Evolutionary conservation across 2,113 vertebrate genomes (phyloP).

Genomic region (Electrona antarctica): DNA sequence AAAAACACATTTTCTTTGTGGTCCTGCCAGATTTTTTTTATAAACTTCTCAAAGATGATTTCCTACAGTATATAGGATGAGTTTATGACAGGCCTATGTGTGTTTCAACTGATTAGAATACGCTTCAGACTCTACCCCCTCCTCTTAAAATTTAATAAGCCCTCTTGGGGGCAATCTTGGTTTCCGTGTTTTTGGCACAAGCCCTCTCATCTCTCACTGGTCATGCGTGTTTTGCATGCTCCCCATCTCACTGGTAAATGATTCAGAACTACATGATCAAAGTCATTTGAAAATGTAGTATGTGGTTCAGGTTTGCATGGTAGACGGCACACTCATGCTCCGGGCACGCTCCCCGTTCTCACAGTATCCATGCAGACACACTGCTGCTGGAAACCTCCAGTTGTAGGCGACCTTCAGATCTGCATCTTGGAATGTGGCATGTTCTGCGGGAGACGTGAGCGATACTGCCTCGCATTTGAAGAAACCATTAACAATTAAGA

Average conservation of each 20-base stretch:
- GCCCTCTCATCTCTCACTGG: slow-evolving; percentile 38
- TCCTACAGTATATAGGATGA: not conserved
- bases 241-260: slow-evolving; percentile 60
- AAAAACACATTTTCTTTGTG: not conserved
- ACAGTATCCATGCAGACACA: slow-evolving; percentile 33
- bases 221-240: slow-evolving; percentile 52
- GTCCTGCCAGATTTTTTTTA: not conserved
- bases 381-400: slow-evolving; percentile 40
- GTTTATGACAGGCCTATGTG: slow-evolving; percentile 1
- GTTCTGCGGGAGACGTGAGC: slow-evolving; percentile 23
- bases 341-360: slow-evolving; percentile 40
- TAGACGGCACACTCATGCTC: slow-evolving; percentile 28
- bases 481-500: slow-evolving; percentile 77
- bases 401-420: slow-evolving; percentile 57
- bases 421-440: slow-evolving; percentile 57
- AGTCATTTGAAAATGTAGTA: slow-evolving; percentile 59
- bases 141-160: slow-evolving; percentile 57
- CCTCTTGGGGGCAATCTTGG: slow-evolving; percentile 54
- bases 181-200: slow-evolving; percentile 62
- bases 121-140: not conserved
- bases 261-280: slow-evolving; percentile 69
- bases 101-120: not conserved
- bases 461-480: slow-evolving; percentile 65
- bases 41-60: not conserved
- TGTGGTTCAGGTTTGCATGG: slow-evolving; percentile 51